Evolutionary conservation across 2,113 vertebrate species (phyloP), one percentile per base, ranked within the genome.

Genomic region (Pycnonotus jocosus): DNA sequence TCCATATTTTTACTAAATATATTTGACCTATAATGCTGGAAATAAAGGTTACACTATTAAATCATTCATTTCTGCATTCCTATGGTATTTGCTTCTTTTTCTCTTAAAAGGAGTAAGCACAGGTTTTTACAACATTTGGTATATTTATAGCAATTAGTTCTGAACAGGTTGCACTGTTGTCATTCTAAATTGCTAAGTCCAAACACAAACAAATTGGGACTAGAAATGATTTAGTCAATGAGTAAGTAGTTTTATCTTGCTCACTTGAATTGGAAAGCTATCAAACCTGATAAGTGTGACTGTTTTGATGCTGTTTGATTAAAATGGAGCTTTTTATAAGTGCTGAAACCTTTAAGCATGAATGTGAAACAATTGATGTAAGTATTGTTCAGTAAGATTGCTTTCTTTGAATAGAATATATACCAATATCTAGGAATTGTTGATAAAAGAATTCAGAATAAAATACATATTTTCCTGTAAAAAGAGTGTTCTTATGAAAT

Each of bases 61-160:
- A 96, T 97, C 48, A 70, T 72, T 25, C 21, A 71, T 90, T 95
- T 95, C 45, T 72, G 78, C 20, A 8, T 95, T 96, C 71, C 85
- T 82, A 76, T 2, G 10, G 76, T 95, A 85, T 96, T 97, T 95
- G 35, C 66, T 94, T 95, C 3, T 7, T 95, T 97, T 56, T 12
- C 28, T 53, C 68, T 84, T 88, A 28, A 83, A 95, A 79, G 73
- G 81, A 94, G 27, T 61, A 88, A 85, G 77, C 93, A 91, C 96
- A 97, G 96, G 95, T 95, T 98, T 97, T 96, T 96, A 96, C 47
- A 95, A 92, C 96, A 98, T 97, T 97, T 98, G 98, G 96, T 84
- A 50, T 85, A 87, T 97, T 98, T 97, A 97, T 95, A 94, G 92
- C 89, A 98, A 98, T 98, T 98, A 97, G 95, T 95, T 97, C 81